These are phyloP conservation scores for Elaphurus davidianus DNA, from an alignment of 2,113 vertebrate species.

Conservation along the genomic window DNA sequence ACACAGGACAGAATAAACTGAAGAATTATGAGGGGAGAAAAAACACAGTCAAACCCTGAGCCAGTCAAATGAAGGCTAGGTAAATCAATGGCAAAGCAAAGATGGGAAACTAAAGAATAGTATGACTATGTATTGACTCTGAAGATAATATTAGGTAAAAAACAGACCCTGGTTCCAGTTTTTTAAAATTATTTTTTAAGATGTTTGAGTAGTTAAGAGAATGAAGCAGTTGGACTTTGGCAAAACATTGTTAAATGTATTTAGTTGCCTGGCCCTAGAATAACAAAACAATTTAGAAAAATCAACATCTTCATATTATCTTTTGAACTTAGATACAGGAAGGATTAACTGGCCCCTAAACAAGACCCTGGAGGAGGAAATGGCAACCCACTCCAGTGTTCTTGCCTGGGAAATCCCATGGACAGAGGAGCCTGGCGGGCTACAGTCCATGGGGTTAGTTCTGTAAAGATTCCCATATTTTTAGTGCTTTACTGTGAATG, in stretches of 20 bases:
- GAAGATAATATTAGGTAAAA: neutral
- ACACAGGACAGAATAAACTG: neutral
- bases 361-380: neutral
- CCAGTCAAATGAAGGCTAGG: neutral
- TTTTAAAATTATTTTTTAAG: neutral
- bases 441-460: neutral
- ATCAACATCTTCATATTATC: neutral
- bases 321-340: neutral
- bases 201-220: constrained; percentile 3
- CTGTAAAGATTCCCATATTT: neutral
- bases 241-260: neutral
- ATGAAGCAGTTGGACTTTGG: neutral
- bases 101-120: neutral
- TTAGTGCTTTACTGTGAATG: neutral
- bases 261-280: neutral
- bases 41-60: neutral
- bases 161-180: neutral
- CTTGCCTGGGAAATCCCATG: neutral
- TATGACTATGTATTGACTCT: neutral
- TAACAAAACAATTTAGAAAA: neutral
- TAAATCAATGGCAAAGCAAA: neutral
- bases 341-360: neutral
- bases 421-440: neutral
- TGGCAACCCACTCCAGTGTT: neutral
- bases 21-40: neutral